These are phyloP conservation scores for Agrotis exclamationis DNA, from an alignment of 2,888 invertebrate species.

Conservation along the genomic window DNA sequence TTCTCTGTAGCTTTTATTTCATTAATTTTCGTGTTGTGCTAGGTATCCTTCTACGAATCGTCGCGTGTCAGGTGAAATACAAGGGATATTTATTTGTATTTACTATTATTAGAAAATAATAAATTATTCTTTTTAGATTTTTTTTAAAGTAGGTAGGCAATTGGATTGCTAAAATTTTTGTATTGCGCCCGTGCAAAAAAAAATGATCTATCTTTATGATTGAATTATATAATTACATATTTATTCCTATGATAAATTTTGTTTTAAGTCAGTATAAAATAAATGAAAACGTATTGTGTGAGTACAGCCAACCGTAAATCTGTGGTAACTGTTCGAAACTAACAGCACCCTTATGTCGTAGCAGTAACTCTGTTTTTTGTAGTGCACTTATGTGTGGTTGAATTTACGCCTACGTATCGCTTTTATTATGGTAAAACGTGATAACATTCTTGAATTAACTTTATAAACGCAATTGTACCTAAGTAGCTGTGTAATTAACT, in stretches of 20 bases:
- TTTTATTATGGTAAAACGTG: too few species aligned
- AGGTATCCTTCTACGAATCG: slow-evolving; percentile 70
- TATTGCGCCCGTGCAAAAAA: too few species aligned
- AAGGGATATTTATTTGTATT: slow-evolving; percentile 71
- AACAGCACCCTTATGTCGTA: neutral
- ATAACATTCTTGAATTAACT: neutral
- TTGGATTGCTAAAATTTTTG: neutral
- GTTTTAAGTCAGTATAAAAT: too few species aligned
- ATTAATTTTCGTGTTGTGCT: slow-evolving; percentile 73
- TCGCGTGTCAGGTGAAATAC: slow-evolving; percentile 65
- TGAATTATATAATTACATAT: too few species aligned
- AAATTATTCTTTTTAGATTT: slow-evolving; percentile 41
- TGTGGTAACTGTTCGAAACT: neutral
- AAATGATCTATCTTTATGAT: too few species aligned
- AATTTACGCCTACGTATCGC: neutral
- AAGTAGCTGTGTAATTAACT: too few species aligned
- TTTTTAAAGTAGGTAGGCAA: slow-evolving; percentile 1
- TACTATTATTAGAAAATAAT: slow-evolving; percentile 74
- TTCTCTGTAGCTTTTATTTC: slow-evolving; percentile 79
- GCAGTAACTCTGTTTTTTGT: neutral
- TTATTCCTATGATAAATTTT: too few species aligned
- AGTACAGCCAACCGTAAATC: neutral
- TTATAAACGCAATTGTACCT: neutral
- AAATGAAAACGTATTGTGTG: neutral
- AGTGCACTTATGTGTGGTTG: neutral